Base-by-base conservation (phyloP, 2,888 invertebrate species). In the Limnephilus marmoratus region DNA sequence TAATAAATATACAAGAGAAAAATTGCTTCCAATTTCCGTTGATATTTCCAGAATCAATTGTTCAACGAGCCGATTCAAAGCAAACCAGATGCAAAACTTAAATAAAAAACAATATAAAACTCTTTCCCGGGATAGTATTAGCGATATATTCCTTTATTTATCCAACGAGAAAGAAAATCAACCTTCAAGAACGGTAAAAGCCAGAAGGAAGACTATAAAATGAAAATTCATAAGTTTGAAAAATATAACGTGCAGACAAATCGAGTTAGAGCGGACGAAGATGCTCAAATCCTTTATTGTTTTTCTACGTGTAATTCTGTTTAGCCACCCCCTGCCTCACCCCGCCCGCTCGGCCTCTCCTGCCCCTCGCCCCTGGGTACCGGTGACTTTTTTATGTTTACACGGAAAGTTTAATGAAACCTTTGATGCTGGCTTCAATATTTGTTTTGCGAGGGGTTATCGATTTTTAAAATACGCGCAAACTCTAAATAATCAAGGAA, bases 191-290 rank as follows among this genome's bases (percentile, higher is more conserved):
- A 81, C 24, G 18, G 80, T 34, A 80, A 37, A 81, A 37, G 88
- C 37, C 88, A 89, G 88, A 81, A 89, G 81, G 81, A 89, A 89
- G 88, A 89, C 88, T 37, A 80, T 89, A 37, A 89, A 89, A 80
- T 89, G 88, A 89, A 89, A 89, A 89, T 89, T 89, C 88, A 81
- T 89, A 89, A 89, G 88, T 89, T 89, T 89, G 88, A 89, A 89
- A 88, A 89, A 89, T 89, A 89, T 41, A 34, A 89, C 88, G 88
- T 68, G 80, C 88, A 53, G 87, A 88, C 68, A 89, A 89, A 89
- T 89, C 68, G 88, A 89, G 88, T 89, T 89, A 89, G 24, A 89
- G 88, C 81, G 88, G 88, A 31, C 87, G 88, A 89, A 80, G 88
- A 41, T 37, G 88, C 80, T 89, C 80, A 89, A 89, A 80, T 89